These are phyloP conservation scores for Nothura maculosa DNA, from an alignment of 2,797 vertebrate species.

Conservation along the genomic window DNA sequence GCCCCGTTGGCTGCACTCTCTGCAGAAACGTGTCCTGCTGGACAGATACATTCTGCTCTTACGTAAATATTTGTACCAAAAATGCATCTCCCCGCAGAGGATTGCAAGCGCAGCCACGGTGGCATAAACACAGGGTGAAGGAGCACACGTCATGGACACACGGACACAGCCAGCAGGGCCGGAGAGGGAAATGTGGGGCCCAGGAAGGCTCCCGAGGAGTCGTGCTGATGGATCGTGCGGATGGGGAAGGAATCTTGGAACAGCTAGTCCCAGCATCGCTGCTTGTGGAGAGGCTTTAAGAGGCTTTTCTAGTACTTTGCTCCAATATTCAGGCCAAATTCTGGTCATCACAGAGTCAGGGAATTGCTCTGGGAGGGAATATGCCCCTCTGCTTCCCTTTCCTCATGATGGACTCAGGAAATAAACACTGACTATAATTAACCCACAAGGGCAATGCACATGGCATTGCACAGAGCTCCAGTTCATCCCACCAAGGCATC, in stretches of 20 bases:
- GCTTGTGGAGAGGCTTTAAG: background rate
- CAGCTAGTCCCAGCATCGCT: background rate
- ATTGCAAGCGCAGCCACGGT: background rate
- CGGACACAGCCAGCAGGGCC: background rate
- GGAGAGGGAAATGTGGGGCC: background rate
- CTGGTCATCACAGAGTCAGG: background rate
- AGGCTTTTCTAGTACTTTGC: background rate
- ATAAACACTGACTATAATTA: background rate
- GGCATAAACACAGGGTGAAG: constrained; percentile 1
- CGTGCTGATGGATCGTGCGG: background rate
- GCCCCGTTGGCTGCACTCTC: background rate
- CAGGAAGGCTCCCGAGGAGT: background rate
- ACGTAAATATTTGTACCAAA: background rate
- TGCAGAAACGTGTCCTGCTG: background rate
- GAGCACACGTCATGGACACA: accelerated
- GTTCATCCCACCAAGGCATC: background rate
- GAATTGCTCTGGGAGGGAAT: background rate
- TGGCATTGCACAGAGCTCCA: background rate
- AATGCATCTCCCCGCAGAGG: accelerated
- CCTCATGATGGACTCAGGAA: background rate
- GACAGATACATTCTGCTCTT: background rate
- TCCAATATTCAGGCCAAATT: background rate
- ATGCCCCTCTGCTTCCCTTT: background rate
- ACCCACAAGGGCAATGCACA: background rate
- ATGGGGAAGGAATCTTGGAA: background rate